Evolutionary conservation across 2,888 invertebrate species (phyloP).

Genomic region (Drosophila leonis): DNA sequence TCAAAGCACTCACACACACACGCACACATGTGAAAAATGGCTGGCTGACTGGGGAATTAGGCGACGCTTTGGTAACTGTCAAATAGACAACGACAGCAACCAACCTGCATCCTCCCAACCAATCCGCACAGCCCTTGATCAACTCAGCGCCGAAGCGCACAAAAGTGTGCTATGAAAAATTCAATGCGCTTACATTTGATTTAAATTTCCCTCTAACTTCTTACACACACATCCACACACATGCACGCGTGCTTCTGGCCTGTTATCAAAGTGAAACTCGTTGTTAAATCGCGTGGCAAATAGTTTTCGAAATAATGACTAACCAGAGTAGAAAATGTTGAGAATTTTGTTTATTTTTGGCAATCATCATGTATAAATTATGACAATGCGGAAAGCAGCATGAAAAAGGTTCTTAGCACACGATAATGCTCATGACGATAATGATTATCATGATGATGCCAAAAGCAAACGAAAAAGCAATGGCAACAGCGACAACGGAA

Average conservation of each 20-base stretch:
- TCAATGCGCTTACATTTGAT: slow-evolving; percentile 72
- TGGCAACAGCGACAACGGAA: not conserved
- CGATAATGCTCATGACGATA: slow-evolving; percentile 16
- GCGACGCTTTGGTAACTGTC: slow-evolving; percentile 52
- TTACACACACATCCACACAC: slow-evolving; percentile 1
- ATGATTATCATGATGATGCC: slow-evolving; percentile 3
- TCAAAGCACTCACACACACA: slow-evolving; percentile 61
- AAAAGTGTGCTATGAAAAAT: slow-evolving; percentile 70
- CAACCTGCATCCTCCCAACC: not conserved
- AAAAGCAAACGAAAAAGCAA: not conserved
- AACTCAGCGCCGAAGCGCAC: slow-evolving; percentile 27
- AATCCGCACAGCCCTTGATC: not conserved
- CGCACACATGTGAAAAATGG: slow-evolving; percentile 12
- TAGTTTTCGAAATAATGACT: slow-evolving; percentile 65
- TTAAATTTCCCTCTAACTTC: slow-evolving; percentile 66
- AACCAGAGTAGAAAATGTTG: slow-evolving; percentile 34
- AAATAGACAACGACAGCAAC: slow-evolving; percentile 63
- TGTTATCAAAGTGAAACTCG: slow-evolving; percentile 72
- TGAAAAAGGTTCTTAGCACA: slow-evolving; percentile 39
- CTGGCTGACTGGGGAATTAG: slow-evolving; percentile 64
- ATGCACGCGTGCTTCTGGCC: slow-evolving; percentile 37
- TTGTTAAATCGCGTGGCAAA: slow-evolving; percentile 78
- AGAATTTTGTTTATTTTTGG: slow-evolving; percentile 54
- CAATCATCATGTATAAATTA: slow-evolving; percentile 61
- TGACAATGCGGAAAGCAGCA: slow-evolving; percentile 37